These are phyloP conservation scores for Plectrocnemia conspersa DNA, from an alignment of 1,140 invertebrate genomes.

Conservation along the genomic window DNA sequence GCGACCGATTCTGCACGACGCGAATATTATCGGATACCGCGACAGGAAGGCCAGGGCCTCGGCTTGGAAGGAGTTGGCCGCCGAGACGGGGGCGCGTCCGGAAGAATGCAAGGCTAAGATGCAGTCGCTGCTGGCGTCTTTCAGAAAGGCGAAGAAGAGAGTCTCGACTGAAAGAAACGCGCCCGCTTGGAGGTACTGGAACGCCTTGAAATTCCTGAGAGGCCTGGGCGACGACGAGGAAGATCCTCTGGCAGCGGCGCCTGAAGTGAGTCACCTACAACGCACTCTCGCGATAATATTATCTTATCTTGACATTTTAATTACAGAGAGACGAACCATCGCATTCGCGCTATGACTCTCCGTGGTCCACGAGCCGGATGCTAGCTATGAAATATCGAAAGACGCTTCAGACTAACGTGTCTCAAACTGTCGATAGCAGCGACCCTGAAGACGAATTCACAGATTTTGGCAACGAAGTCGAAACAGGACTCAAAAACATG, in stretches of 20 bases:
- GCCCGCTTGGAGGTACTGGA: slow-evolving; percentile 32
- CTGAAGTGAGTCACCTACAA: slow-evolving; percentile 21
- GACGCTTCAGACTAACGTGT: not conserved
- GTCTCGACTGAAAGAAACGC: slow-evolving; percentile 14
- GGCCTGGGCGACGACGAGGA: slow-evolving; percentile 30
- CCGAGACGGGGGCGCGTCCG: slow-evolving; percentile 19
- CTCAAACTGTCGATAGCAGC: slow-evolving; percentile 1
- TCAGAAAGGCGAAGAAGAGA: slow-evolving; percentile 24
- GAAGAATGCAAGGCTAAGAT: slow-evolving; percentile 32
- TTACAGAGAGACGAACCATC: no score
- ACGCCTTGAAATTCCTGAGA: slow-evolving; percentile 31
- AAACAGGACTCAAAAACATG: slow-evolving; percentile 35
- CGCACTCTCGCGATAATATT: not conserved
- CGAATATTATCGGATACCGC: slow-evolving; percentile 20
- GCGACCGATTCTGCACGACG: slow-evolving; percentile 26
- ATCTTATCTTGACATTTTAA: not conserved
- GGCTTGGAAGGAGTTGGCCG: slow-evolving; percentile 27
- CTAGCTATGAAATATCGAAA: slow-evolving; percentile 26
- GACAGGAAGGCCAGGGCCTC: slow-evolving; percentile 23
- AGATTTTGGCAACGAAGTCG: slow-evolving; percentile 30
- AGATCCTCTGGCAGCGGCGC: slow-evolving; percentile 28
- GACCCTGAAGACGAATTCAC: slow-evolving; percentile 31
- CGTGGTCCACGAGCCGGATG: slow-evolving; percentile 29
- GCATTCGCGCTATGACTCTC: slow-evolving; percentile 15
- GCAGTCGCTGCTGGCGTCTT: slow-evolving; percentile 29